Evolutionary conservation across 2,888 invertebrate genomes (phyloP).

Genomic region (Ophion slaviceki): DNA sequence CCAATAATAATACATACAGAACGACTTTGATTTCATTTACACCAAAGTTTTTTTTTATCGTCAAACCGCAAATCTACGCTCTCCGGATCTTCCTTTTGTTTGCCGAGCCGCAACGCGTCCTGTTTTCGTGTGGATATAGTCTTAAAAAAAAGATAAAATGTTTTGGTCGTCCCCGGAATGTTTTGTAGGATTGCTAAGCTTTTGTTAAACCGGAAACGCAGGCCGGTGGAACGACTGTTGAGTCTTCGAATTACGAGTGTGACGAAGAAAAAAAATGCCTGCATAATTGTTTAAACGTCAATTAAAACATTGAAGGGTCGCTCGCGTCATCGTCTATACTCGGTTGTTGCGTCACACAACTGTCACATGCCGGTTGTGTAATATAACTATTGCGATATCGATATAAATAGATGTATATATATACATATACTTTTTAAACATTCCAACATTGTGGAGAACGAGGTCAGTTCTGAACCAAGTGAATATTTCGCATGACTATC

Average conservation of each 20-base stretch:
- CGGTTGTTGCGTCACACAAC: conserved; percentile 65
- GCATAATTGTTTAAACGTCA: conserved; percentile 3
- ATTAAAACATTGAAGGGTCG: conserved; percentile 40
- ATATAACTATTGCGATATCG: background rate
- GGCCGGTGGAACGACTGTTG: too few relatives aligned
- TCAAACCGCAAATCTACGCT: background rate
- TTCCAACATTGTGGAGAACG: conserved; percentile 37
- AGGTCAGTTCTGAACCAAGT: background rate
- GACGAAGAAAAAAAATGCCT: conserved; percentile 14
- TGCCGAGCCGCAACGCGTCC: background rate
- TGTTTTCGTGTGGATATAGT: background rate
- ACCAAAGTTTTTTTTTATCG: background rate
- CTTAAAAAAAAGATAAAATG: too few relatives aligned
- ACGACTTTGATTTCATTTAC: too few relatives aligned
- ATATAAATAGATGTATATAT: background rate
- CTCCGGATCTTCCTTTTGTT: background rate
- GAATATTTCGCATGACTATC: background rate
- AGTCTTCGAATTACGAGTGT: conserved; percentile 10
- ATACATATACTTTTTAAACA: background rate
- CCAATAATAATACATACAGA: too few relatives aligned
- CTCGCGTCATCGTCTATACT: conserved; percentile 71
- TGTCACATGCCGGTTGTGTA: conserved; percentile 8
- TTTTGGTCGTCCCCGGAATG: background rate
- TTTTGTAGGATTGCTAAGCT: background rate
- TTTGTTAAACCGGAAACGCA: background rate